Percentiles rank a stretch among this genome's conserved stretches.
These are phyloP conservation scores for Drosophila monieri DNA, from an alignment of 2,888 invertebrate genomes.

Conservation along the genomic window DNA sequence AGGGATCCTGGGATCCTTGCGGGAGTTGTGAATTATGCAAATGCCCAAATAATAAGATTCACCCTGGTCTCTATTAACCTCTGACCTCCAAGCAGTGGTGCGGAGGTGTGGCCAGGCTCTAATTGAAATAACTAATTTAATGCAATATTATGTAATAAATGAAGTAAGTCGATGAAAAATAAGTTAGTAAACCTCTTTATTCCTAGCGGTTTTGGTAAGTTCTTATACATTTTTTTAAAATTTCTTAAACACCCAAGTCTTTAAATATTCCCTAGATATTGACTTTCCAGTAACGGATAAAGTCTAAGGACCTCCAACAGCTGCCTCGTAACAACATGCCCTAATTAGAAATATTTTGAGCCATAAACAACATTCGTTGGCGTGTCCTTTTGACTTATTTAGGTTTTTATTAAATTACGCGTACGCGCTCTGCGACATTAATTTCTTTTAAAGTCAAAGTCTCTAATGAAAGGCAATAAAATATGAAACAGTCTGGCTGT, in stretches of 20 bases:
- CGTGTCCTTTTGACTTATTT: conserved; percentile 27
- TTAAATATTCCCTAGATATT: conserved; percentile 7
- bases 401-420: conserved; percentile 68
- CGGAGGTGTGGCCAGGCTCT: conserved; percentile 57
- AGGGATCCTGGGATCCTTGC: conserved; percentile 24
- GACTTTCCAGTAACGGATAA: conserved; percentile 11
- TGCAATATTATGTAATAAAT: conserved; percentile 37
- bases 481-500: conserved; percentile 34
- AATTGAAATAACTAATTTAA: conserved; percentile 66
- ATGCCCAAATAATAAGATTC: conserved; percentile 61
- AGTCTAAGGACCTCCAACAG: conserved; percentile 33
- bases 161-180: conserved; percentile 27
- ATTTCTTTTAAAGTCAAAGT: conserved; percentile 41
- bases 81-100: background rate
- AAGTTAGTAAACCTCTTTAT: background rate
- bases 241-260: no score
- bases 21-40: conserved; percentile 66
- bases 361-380: conserved; percentile 73
- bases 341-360: conserved; percentile 70
- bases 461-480: conserved; percentile 58
- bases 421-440: conserved; percentile 52
- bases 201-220: no score
- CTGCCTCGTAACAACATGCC: conserved; percentile 56
- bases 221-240: no score
- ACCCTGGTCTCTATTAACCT: conserved; percentile 27